Base-by-base conservation (phyloP, 2,113 vertebrate species). In the Odobenus rosmarus region DNA sequence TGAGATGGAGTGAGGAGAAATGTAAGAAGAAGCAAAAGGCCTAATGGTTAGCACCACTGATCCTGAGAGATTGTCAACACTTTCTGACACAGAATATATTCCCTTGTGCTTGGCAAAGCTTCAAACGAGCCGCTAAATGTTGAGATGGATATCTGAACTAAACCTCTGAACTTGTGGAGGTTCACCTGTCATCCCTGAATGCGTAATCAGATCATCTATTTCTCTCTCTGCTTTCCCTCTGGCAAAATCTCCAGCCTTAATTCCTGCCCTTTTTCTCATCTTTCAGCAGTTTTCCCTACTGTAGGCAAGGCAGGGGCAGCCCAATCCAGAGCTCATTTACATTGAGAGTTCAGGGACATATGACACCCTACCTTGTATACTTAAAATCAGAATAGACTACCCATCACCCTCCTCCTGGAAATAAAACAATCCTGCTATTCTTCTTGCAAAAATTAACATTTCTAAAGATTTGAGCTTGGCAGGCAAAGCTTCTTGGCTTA, bases 351-450 rank as follows among this genome's bases (percentile, higher is more conserved):
- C 26, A 95, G 83, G 51, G 95, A 95, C 33, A 7, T 31, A 16
- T 31, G 83, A 46, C 53, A 62, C 59, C 81, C 31, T 80, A 79
- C 42, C 7, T 42, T 92, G 1, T 61, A 79, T 51, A 93, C 31
- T 21, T 80, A 90, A 88, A 87, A 76, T 95, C 71, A 98, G 55
- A 96, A 96, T 33, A 96, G 90, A 49, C 88, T 97, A 97, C 84
- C 36, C 88, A 82, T 88, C 62, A 83, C 71, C 19, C 80, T 10
- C 72, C 21, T 80, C 24, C 84, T 88, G 92, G 96, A 95, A 97
- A 96, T 76, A 72, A 97, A 98, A 85, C 26, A 87, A 18, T 2
- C 55, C 15, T 81, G 64, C 39, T 93, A 67, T 55, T 39, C 21
- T 87, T 91, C 2, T 76, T 93, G 49, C 79, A 46, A 7, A 97